Percentiles rank a stretch among this genome's conserved stretches.
Conservation (phyloP, 2,797 vertebrate species). For the Pygocentrus nattereri region DNA sequence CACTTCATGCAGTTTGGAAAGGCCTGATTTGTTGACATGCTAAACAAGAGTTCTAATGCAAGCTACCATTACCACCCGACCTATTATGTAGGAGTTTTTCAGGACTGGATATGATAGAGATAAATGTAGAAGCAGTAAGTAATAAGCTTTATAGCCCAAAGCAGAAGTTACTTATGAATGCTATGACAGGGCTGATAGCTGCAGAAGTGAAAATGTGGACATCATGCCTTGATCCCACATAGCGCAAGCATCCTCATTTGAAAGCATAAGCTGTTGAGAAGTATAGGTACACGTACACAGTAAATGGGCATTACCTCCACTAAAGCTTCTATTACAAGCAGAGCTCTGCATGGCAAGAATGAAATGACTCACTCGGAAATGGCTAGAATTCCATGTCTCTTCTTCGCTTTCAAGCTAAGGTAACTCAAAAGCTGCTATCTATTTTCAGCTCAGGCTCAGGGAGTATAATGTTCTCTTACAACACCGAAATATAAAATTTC, state of each 20-base stretch:
- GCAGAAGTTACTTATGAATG: constrained; percentile 22
- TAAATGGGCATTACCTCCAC: constrained; percentile 24
- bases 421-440: constrained; percentile 43
- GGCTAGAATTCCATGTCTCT: constrained; percentile 27
- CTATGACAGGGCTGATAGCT: constrained; percentile 5
- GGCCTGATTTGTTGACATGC: constrained; percentile 59
- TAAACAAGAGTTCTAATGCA: constrained; percentile 48
- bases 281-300: neutral
- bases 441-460: constrained; percentile 45
- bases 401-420: constrained; percentile 46
- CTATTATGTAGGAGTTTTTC: constrained; percentile 30
- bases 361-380: constrained; percentile 34
- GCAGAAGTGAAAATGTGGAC: neutral
- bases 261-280: constrained; percentile 16
- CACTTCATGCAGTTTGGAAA: constrained; percentile 45
- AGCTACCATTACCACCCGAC: constrained; percentile 40
- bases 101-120: constrained; percentile 30
- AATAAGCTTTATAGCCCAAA: constrained; percentile 24
- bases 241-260: constrained; percentile 11
- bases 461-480: constrained; percentile 51
- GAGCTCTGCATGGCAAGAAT: constrained; percentile 22
- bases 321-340: constrained; percentile 35
- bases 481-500: constrained; percentile 44
- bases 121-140: constrained; percentile 9
- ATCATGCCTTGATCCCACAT: constrained; percentile 16